These are phyloP conservation scores for Xanthia icteritia DNA, from an alignment of 2,888 invertebrate genomes.

Conservation along the genomic window DNA sequence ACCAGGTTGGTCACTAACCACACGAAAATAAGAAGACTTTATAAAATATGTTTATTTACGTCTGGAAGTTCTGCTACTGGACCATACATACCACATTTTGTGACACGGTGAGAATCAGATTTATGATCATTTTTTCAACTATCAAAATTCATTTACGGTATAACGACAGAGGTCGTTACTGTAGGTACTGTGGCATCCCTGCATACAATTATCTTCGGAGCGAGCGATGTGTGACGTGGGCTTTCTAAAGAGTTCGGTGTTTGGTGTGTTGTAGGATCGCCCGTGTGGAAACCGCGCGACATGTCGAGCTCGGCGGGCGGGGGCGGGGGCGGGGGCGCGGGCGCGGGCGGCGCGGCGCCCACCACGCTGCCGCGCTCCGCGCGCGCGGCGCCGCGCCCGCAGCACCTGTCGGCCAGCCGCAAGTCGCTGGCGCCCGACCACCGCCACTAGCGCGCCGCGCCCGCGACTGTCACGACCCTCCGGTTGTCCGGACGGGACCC, in stretches of 20 bases:
- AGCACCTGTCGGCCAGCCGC: slow-evolving; percentile 82
- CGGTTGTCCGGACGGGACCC: slow-evolving; percentile 22
- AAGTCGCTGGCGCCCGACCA: slow-evolving; percentile 88
- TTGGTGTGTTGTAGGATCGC: slow-evolving; percentile 97
- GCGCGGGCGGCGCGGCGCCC: slow-evolving; percentile 86
- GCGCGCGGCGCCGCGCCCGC: slow-evolving; percentile 89
- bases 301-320: slow-evolving; percentile 91
- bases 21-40: neutral
- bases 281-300: slow-evolving; percentile 99
- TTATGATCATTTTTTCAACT: slow-evolving; percentile 1
- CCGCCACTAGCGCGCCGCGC: slow-evolving; percentile 54
- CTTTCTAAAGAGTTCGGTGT: slow-evolving; percentile 89
- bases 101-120: slow-evolving; percentile 27
- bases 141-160: slow-evolving; percentile 25
- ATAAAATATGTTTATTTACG: slow-evolving; percentile 5
- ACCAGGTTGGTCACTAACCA: no score
- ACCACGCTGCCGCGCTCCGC: slow-evolving; percentile 86
- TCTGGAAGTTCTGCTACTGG: slow-evolving; percentile 9
- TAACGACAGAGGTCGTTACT: slow-evolving; percentile 31
- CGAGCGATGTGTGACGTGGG: slow-evolving; percentile 53
- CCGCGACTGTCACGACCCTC: slow-evolving; percentile 29
- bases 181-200: slow-evolving; percentile 51
- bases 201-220: slow-evolving; percentile 37
- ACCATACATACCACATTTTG: slow-evolving; percentile 16
- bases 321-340: slow-evolving; percentile 75